A percentile compares a stretch with the other conserved stretches of the same genome.
phyloP scores from a whole-genome alignment of 2,797 vertebrate genomes.

The Tenualosa thibaudeaui region DNA sequence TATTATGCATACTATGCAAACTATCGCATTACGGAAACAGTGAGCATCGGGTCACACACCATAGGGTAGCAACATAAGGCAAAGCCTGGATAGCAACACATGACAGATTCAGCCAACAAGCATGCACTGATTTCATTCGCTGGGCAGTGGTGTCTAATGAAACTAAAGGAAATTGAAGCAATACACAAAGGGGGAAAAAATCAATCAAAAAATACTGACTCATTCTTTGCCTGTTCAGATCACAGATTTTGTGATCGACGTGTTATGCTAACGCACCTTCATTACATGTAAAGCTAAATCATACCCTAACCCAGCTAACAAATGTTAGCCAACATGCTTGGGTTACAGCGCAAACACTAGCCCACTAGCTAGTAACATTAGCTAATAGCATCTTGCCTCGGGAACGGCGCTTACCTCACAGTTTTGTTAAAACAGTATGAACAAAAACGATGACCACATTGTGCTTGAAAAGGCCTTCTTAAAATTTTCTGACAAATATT shows the following conservation, averaged over 20 bases:
- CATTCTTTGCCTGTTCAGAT: neutral
- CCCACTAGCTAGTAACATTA: slow-evolving; percentile 47
- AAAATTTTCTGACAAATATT: slow-evolving; percentile 90
- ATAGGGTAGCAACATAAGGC: slow-evolving; percentile 23
- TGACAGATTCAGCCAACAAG: slow-evolving; percentile 25
- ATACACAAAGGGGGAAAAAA: neutral
- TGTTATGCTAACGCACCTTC: neutral
- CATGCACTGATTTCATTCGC: slow-evolving; percentile 10
- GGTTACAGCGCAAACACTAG: neutral
- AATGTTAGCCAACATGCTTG: slow-evolving; percentile 22
- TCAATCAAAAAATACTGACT: neutral
- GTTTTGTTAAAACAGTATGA: slow-evolving; percentile 87
- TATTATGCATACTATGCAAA: neutral
- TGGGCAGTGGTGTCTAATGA: neutral
- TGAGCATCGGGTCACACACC: slow-evolving; percentile 19
- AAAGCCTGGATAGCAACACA: slow-evolving; percentile 19
- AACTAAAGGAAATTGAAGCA: slow-evolving; percentile 14
- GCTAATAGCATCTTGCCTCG: slow-evolving; percentile 41
- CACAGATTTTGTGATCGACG: neutral
- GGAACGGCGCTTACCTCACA: slow-evolving; percentile 81
- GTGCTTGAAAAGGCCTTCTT: slow-evolving; percentile 88
- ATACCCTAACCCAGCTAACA: neutral
- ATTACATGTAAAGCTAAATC: slow-evolving; percentile 12
- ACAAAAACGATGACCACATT: slow-evolving; percentile 96
- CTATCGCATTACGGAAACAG: slow-evolving; percentile 13